Conservation (phyloP, 1,140 invertebrate species). For the Cotesia glomerata region DNA sequence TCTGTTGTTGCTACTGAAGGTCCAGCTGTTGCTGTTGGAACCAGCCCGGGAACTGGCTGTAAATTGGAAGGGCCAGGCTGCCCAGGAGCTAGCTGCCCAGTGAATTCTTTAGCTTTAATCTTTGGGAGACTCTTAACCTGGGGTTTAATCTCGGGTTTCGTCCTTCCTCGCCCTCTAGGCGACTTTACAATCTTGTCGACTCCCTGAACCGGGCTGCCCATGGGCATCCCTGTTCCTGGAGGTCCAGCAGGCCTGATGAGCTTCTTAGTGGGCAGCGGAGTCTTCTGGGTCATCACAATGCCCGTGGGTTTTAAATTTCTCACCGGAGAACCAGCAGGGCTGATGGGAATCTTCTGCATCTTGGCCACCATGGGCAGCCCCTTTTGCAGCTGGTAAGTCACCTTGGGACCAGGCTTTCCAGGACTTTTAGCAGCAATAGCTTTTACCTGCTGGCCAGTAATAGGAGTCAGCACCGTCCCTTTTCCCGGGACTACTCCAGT, state of each 20-base stretch:
- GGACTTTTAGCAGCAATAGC: conserved; percentile 55
- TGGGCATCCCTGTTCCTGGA: too few relatives aligned
- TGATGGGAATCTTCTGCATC: conserved; percentile 39
- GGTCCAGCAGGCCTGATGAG: too few relatives aligned
- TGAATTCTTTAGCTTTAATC: neutral
- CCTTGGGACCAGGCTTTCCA: conserved; percentile 45
- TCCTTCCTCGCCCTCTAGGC: too few relatives aligned
- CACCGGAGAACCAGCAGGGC: too few relatives aligned
- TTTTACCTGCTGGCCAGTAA: conserved; percentile 59
- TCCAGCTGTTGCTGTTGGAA: neutral
- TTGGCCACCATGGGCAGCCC: conserved; percentile 50
- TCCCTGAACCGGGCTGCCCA: too few relatives aligned
- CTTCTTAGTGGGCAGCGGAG: too few relatives aligned
- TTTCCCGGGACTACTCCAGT: conserved; percentile 49
- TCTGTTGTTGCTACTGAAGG: neutral
- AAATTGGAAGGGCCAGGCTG: too few relatives aligned
- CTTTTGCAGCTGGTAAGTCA: conserved; percentile 53
- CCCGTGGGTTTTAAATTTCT: too few relatives aligned
- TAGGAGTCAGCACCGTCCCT: conserved; percentile 61
- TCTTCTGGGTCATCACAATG: too few relatives aligned
- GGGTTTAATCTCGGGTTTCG: neutral
- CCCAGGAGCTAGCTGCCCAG: neutral
- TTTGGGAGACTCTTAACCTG: too few relatives aligned
- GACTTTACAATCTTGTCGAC: too few relatives aligned
- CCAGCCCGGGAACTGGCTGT: too few relatives aligned